Evolutionary conservation across 2,888 invertebrate genomes (phyloP).

Genomic region (Phymatocera aterrima): DNA sequence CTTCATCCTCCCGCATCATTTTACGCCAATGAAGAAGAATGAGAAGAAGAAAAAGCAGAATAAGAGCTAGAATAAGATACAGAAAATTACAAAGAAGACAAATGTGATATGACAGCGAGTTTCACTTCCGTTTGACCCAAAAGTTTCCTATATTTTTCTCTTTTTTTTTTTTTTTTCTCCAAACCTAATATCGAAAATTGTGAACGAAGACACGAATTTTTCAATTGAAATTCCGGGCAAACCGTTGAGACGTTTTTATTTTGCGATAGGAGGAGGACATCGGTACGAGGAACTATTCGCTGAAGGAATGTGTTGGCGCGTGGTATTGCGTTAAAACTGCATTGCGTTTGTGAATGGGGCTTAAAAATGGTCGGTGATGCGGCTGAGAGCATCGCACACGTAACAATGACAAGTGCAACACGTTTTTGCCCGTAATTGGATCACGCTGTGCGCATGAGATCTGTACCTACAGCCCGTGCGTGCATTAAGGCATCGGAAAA

Average conservation of each 20-base stretch:
- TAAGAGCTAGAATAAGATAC: not conserved
- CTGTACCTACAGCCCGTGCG: not conserved
- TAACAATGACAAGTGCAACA: slow-evolving; percentile 36
- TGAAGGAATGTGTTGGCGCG: too few species aligned
- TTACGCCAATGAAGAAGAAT: not conserved
- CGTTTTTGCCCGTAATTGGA: slow-evolving; percentile 24
- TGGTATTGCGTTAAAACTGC: not conserved
- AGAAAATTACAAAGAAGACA: not conserved
- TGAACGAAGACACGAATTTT: too few species aligned
- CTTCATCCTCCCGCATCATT: not conserved
- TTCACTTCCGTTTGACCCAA: not conserved
- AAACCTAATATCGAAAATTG: too few species aligned
- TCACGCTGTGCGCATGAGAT: slow-evolving; percentile 26
- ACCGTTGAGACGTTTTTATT: too few species aligned
- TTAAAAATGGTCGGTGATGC: not conserved
- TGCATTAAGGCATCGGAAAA: slow-evolving; percentile 8
- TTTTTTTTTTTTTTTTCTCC: not conserved
- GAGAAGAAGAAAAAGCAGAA: not conserved
- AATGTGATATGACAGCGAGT: not conserved
- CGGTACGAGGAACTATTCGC: too few species aligned
- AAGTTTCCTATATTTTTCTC: not conserved
- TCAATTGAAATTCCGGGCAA: too few species aligned
- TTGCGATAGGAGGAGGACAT: too few species aligned
- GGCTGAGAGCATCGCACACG: slow-evolving; percentile 17
- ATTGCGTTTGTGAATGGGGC: not conserved